Evolutionary conservation across 2,888 invertebrate genomes (phyloP), one percentile per base, ranked within the genome.

Genomic region (Torymus aiolomorphi): DNA sequence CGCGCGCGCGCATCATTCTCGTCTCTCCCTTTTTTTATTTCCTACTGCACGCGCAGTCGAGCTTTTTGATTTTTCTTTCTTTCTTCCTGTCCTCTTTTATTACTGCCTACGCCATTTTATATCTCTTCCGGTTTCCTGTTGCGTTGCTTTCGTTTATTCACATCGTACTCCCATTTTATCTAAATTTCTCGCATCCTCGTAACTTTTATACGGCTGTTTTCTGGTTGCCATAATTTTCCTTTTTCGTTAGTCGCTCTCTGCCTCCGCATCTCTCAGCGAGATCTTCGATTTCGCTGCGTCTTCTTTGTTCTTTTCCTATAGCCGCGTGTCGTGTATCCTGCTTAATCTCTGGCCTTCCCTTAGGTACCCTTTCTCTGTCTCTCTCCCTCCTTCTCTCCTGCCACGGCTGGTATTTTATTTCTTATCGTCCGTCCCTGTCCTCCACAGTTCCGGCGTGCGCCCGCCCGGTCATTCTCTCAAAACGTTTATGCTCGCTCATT

Each of bases 301-400:
- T 12, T 49, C 12, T 62, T 56, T 76, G 16, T 10, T 62, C 24
- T 69, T 61, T 52, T 62, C 18, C 76, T 56, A 31, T 63, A 8
- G 8, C 42, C 42, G 42, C 42, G 42, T 31, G 31, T 5, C 31
- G 31, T 31, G 31, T 8, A 42, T 42, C 42, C 42, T 56, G 67
- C 75, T 67, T 75, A 66, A 75, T 75, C 75, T 75, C 54, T 63
- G 31, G 54, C 73, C 63, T 14, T 73, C 66, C 75, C 67, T 61
- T 67, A 66, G 59, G 54, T 69, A 18, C 54, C 66, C 76, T 76
- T 66, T 20, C 54, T 20, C 24, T 51, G 14, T 65, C 13, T 24
- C 24, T 65, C 56, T 51, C 54, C 24, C 16, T 14, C 14, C 51
- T 11, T 61, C 63, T 42, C 66, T 20, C 52, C 42, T 16, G 31